Evolutionary conservation across 35 echinoderm and acorn worm genomes (phyloP).

Genomic region (Apostichopus californicus): DNA sequence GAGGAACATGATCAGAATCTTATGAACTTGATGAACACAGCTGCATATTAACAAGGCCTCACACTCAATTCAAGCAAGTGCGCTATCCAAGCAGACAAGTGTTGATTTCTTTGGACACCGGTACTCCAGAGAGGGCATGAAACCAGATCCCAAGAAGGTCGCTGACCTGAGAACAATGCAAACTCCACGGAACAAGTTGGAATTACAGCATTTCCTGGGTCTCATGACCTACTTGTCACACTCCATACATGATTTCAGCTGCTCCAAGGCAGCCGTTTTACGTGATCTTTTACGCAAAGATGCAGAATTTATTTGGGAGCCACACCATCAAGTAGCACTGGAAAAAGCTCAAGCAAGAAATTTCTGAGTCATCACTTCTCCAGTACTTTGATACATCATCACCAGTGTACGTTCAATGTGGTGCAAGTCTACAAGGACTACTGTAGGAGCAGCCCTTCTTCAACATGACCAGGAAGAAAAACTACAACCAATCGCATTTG

Average conservation of each 20-base stretch:
- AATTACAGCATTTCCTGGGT: constrained; percentile 24
- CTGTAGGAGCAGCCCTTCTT: constrained; percentile 38
- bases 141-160: constrained; percentile 39
- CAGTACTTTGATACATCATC: constrained; percentile 24
- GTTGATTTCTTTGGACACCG: constrained; percentile 25
- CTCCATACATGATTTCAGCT: constrained; percentile 5
- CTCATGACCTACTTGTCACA: constrained; percentile 28
- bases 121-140: not conserved
- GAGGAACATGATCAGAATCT: constrained; percentile 45
- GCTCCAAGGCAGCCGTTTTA: not conserved
- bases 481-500: constrained; percentile 23
- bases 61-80: constrained; percentile 39
- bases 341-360: constrained; percentile 28
- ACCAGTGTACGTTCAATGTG: constrained; percentile 44
- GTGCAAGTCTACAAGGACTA: constrained; percentile 38
- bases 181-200: not conserved
- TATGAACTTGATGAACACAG: constrained; percentile 8
- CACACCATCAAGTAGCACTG: constrained; percentile 23
- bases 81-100: constrained; percentile 7
- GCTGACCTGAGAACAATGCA: not conserved
- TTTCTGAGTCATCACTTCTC: constrained; percentile 31
- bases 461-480: not conserved
- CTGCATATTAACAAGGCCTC: constrained; percentile 22
- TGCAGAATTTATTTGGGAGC: not conserved
- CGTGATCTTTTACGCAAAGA: not conserved